Conservation (phyloP, 2,888 invertebrate species). For the Seira ritae region DNA sequence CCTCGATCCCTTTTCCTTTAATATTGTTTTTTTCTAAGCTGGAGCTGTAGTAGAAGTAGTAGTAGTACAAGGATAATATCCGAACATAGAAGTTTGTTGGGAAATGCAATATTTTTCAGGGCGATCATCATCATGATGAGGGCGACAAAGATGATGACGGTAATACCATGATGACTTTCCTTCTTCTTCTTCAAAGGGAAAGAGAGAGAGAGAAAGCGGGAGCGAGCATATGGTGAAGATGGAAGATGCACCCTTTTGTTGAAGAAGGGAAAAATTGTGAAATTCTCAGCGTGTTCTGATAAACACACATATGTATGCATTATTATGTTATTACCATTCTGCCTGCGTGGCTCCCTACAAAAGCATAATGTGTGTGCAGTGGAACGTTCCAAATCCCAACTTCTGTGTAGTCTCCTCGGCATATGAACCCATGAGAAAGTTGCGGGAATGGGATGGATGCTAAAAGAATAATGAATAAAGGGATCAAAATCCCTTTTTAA, state of each 20-base stretch:
- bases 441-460: not conserved
- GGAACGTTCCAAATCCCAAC: not conserved
- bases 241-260: not conserved
- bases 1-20: constrained; percentile 7
- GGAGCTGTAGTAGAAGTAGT: not conserved
- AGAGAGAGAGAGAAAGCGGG: not conserved
- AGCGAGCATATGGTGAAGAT: constrained; percentile 3
- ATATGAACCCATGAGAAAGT: not conserved
- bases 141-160: constrained; percentile 14
- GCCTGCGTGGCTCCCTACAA: not conserved
- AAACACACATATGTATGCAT: constrained; percentile 8
- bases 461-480: not conserved
- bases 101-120: constrained; percentile 29
- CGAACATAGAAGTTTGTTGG: not conserved
- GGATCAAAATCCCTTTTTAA: no score
- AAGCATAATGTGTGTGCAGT: not conserved
- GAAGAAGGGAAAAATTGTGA: not conserved
- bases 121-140: constrained; percentile 26
- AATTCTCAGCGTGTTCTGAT: not conserved
- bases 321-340: not conserved
- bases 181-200: not conserved
- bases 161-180: constrained; percentile 36
- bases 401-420: not conserved
- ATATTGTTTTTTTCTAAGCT: not conserved
- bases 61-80: no score